A percentile compares a stretch with the other conserved stretches of the same genome.
phyloP scores from a whole-genome alignment of 2,113 vertebrate genomes.

The Jacana jacana region DNA sequence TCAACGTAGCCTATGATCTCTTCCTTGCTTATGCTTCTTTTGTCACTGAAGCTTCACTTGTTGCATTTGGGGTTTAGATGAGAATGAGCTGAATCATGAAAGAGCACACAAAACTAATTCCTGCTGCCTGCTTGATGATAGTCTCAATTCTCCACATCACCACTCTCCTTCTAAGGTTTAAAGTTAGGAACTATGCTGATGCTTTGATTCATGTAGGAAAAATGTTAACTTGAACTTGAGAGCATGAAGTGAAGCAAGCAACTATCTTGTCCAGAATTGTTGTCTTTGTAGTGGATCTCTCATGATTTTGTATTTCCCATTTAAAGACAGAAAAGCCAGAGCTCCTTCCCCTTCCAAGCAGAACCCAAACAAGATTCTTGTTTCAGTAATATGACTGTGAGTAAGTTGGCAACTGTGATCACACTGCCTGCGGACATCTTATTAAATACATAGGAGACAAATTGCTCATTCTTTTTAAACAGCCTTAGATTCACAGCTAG shows the following conservation, averaged over 20 bases:
- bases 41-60: background rate
- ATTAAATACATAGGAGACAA: background rate
- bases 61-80: background rate
- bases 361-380: conserved; percentile 20
- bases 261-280: background rate
- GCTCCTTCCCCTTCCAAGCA: background rate
- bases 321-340: background rate
- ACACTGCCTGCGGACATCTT: background rate
- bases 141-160: background rate
- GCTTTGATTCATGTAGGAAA: background rate
- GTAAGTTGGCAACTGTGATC: background rate
- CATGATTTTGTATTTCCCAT: background rate
- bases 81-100: background rate
- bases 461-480: background rate
- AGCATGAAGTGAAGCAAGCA: background rate
- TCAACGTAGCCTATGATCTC: background rate
- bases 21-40: background rate
- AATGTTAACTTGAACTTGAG: background rate
- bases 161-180: background rate
- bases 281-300: background rate
- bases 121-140: background rate
- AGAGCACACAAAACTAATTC: background rate
- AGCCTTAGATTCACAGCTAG: background rate
- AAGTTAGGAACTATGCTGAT: background rate
- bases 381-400: conserved; percentile 6